Base-by-base conservation (phyloP, 2,113 vertebrate genomes). In the Trematocara macrostoma region DNA sequence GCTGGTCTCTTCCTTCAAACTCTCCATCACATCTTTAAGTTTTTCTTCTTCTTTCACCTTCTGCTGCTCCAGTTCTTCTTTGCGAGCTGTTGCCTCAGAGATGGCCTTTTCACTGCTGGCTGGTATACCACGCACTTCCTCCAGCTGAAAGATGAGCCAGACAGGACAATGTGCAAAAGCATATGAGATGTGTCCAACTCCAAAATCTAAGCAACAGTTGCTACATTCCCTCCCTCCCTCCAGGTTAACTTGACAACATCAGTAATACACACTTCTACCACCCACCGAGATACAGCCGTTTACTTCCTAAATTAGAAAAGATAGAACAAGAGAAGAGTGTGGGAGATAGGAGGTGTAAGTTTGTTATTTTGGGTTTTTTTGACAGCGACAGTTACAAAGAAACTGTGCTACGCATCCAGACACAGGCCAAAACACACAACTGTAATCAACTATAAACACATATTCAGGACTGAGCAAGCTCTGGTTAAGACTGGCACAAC, bases 1-100 rank as follows among this genome's bases (percentile, higher is more conserved):
- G 29, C 94, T 97, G 16, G 98, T 99, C 95, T 99, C 99, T 82
- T 97, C 95, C 92, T 97, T 98, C 71, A 99, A 96, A 87, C 94
- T 97, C 92, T 97, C 96, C 97, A 99, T 97, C 85, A 99, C 96
- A 81, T 96, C 88, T 82, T 95, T 97, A 23, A 99, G 93, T 64
- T 97, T 98, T 78, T 95, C 91, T 90, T 99, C 98, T 91, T 97
- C 97, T 87, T 95, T 95, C 14, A 95, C 95, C 92, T 97, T 98
- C 87, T 95, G 86, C 90, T 97, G 96, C 87, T 98, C 97, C 89
- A 98, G 95, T 83, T 92, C 88, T 79, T 96, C 97, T 86, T 76
- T 98, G 94, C 88, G 94, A 38, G 92, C 91, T 2, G 96, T 97
- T 69, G 97, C 95, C 18, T 98, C 97, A 0, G 90, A 91, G 91